Evolutionary conservation across 37 sponge, comb jelly and placozoan genomes (phyloP), one percentile per base, ranked within the genome.

Genomic region (Bolinopsis microptera): DNA sequence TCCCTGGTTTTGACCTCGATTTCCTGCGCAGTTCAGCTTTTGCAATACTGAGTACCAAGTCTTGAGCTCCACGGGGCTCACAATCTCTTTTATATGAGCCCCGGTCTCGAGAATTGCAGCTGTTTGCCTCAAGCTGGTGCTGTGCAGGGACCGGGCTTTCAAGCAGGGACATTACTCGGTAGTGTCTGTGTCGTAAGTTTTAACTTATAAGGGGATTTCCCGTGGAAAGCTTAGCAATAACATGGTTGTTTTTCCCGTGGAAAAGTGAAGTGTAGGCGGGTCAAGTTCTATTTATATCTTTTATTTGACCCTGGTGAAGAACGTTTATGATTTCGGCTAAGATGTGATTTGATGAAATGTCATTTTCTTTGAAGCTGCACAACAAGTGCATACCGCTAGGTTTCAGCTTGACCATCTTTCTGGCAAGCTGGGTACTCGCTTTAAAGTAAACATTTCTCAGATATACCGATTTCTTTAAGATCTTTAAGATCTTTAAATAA

Each of bases 201-300:
- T 48, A 48, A 48, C 61, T 48, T 48, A 48, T 48, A 48, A 72
- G 80, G 80, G 80, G 32, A 77, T 77, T 77, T 77, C 80, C 80
- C 80, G 80, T 77, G 80, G 80, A 77, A 77, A 77, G 33, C 21
- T 16, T 77, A 72, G 26, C 35, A n/a, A 86, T 86, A 41, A 86
- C 61, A 24, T 41, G 90, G 61, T 41, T 34, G 90, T 86, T 86
- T 86, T 86, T 86, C 90, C 90, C 41, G 61, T 86, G 90, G 90
- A 86, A 86, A 86, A 86, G 90, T 86, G 90, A 86, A 77, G 80
- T 33, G 80, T 77, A 77, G 33, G 27, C 80, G 80, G 80, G 80
- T 77, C 37, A 32, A 32, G 32, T 32, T 16, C 32, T 32, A 32
- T 32, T 77, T 70, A 70, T 70, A 70, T 26, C 74, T 70, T 77